Evolutionary conservation across 2,888 invertebrate genomes (phyloP).

Genomic region (Mycalesis mineus): DNA sequence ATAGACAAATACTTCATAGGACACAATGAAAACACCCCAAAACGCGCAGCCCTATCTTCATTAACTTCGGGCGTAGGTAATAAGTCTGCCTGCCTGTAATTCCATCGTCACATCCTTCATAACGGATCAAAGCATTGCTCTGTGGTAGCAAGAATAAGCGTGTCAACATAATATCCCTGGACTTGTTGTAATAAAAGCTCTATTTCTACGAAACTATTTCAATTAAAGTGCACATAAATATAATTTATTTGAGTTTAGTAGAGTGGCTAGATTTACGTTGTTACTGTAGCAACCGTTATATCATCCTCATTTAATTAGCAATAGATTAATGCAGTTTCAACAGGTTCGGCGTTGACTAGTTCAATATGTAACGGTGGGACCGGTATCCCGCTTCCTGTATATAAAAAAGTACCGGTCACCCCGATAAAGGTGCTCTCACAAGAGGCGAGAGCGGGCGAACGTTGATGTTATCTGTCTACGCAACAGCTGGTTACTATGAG

Average conservation of each 20-base stretch:
- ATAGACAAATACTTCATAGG: no score
- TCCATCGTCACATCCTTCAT: no score
- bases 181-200: no score
- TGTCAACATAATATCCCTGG: no score
- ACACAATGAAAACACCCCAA: no score
- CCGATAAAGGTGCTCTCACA: constrained; percentile 4
- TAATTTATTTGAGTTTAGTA: not conserved
- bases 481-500: not conserved
- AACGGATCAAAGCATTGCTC: not conserved
- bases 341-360: constrained; percentile 10
- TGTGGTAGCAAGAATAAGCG: no score
- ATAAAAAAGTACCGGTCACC: constrained; percentile 20
- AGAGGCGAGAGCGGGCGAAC: not conserved
- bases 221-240: not conserved
- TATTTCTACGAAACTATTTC: not conserved
- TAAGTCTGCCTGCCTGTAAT: no score
- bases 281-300: constrained; percentile 1
- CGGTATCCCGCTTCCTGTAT: constrained; percentile 26
- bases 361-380: constrained; percentile 23
- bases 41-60: no score
- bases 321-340: constrained; percentile 18
- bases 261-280: not conserved
- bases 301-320: constrained; percentile 15
- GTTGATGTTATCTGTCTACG: not conserved
- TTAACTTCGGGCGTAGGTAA: no score